A percentile compares a stretch with the other conserved stretches of the same genome.
Evolutionary conservation across 2,888 invertebrate genomes (phyloP).

Genomic region (Drosophila atroscutellata): DNA sequence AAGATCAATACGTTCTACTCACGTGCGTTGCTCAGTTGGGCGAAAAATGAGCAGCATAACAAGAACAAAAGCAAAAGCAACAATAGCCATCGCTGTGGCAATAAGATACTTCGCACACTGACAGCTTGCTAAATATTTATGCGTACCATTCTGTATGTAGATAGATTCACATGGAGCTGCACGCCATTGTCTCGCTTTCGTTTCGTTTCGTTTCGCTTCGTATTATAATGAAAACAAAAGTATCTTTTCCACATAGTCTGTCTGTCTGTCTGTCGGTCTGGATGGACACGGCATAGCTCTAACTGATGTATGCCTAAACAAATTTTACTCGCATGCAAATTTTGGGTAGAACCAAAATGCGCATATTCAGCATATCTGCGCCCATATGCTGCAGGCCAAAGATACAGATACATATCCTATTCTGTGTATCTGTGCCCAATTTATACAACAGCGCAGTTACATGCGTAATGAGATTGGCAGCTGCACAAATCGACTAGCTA

Average conservation of each 20-base stretch:
- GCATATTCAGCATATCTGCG: constrained; percentile 49
- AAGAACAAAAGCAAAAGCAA: constrained; percentile 25
- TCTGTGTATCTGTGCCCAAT: constrained; percentile 33
- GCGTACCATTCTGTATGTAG: constrained; percentile 54
- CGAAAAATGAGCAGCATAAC: constrained; percentile 32
- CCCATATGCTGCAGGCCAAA: constrained; percentile 39
- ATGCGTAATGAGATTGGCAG: constrained; percentile 63
- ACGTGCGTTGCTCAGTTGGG: constrained; percentile 64
- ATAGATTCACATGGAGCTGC: constrained; percentile 58
- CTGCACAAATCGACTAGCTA: constrained; percentile 15
- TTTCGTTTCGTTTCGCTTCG: constrained; percentile 20
- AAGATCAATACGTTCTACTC: constrained; percentile 75
- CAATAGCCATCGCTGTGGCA: constrained; percentile 15
- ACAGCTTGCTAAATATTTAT: constrained; percentile 72
- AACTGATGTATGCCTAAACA: constrained; percentile 50
- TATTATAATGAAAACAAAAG: constrained; percentile 75
- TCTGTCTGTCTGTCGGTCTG: not conserved
- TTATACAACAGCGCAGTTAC: constrained; percentile 71
- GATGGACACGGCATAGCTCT: constrained; percentile 8
- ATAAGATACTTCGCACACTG: constrained; percentile 51
- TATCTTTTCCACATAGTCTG: constrained; percentile 23
- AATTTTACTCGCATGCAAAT: constrained; percentile 62
- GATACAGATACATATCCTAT: constrained; percentile 32
- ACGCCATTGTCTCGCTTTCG: constrained; percentile 60
- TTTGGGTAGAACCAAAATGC: constrained; percentile 50